Evolutionary conservation across 2,888 invertebrate species (phyloP).

Genomic region (Himalopsyche anomala): DNA sequence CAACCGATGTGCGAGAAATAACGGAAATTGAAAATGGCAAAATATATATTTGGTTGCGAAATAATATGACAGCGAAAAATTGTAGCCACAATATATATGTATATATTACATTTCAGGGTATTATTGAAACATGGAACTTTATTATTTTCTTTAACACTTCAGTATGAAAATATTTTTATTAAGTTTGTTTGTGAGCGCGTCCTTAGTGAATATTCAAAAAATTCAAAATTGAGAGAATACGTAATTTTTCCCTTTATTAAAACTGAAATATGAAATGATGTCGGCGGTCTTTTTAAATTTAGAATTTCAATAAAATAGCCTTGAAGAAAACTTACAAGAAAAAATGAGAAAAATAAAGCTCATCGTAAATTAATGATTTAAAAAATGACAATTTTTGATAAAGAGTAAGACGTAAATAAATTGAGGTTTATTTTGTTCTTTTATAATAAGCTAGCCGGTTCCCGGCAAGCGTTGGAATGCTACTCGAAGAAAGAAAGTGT

Average conservation of each 20-base stretch:
- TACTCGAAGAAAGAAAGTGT: too few species aligned
- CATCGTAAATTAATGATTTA: background rate
- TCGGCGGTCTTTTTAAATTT: slow-evolving; percentile 6
- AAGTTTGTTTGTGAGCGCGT: background rate
- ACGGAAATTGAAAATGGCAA: slow-evolving; percentile 11
- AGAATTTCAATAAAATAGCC: slow-evolving; percentile 19
- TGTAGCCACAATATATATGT: background rate
- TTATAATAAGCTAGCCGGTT: too few species aligned
- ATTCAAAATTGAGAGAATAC: slow-evolving; percentile 13
- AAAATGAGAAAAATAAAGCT: background rate
- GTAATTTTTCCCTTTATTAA: slow-evolving; percentile 19
- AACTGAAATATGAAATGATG: slow-evolving; percentile 5
- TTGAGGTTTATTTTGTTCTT: too few species aligned
- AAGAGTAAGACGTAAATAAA: too few species aligned
- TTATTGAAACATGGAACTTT: slow-evolving; percentile 16
- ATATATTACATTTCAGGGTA: background rate
- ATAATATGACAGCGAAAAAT: slow-evolving; percentile 18
- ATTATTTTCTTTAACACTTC: slow-evolving; percentile 28
- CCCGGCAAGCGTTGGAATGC: too few species aligned
- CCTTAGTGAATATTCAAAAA: slow-evolving; percentile 7
- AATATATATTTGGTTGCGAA: background rate
- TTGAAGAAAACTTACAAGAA: background rate
- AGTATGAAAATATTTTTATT: slow-evolving; percentile 9
- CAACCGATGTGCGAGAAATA: background rate
- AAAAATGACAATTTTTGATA: too few species aligned